A percentile compares a stretch with the other conserved stretches of the same genome.
phyloP scores from a whole-genome alignment of 2,113 vertebrate species.

The Rhadina sibilatrix region DNA sequence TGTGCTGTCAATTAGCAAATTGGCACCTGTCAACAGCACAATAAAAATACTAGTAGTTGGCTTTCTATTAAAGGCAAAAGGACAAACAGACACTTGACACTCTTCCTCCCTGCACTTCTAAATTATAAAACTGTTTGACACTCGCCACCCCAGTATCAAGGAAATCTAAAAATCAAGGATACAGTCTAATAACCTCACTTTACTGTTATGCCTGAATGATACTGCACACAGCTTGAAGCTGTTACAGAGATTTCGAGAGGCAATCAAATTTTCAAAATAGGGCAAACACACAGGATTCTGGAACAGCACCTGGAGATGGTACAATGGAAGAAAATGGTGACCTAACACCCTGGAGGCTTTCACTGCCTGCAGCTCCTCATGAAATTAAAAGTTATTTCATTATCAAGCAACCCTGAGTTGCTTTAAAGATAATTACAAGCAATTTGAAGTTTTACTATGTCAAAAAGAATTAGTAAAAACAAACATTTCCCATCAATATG shows the following conservation, averaged over 20 bases:
- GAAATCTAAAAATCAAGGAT: not conserved
- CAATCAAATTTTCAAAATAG: not conserved
- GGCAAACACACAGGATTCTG: not conserved
- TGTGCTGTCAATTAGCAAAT: constrained; percentile 91
- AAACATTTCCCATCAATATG: not conserved
- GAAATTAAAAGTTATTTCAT: not conserved
- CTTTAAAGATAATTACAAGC: not conserved
- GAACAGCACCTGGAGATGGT: not conserved
- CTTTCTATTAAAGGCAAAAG: not conserved
- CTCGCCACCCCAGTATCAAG: not conserved
- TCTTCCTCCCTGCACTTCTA: not conserved
- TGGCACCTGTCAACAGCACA: constrained; percentile 80
- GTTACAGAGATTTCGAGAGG: not conserved
- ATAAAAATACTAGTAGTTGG: constrained; percentile 42
- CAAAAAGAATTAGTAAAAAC: not conserved
- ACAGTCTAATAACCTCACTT: not conserved
- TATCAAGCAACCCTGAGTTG: not conserved
- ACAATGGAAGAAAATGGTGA: not conserved
- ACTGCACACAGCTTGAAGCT: not conserved
- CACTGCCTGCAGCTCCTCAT: not conserved
- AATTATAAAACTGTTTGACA: not conserved
- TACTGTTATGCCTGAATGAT: not conserved
- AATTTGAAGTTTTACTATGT: not conserved
- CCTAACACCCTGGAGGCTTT: not conserved
- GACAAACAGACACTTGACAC: not conserved